phyloP scores from a whole-genome alignment of 2,113 vertebrate genomes.

The Rhombomys opimus region DNA sequence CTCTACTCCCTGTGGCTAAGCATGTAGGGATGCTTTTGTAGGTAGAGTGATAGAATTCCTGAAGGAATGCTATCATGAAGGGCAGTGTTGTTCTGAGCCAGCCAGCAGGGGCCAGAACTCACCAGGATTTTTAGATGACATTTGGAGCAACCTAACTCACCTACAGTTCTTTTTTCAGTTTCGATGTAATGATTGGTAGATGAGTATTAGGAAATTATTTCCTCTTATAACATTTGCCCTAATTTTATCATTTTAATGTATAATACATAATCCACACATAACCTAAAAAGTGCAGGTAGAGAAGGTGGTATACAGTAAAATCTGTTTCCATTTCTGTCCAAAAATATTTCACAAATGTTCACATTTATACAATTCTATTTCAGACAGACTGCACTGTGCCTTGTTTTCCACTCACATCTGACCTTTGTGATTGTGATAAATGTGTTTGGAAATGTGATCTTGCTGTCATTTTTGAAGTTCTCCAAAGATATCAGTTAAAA shows the following conservation, averaged over 20 bases:
- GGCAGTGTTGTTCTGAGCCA: too few species aligned
- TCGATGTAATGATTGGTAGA: neutral
- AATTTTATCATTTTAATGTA: neutral
- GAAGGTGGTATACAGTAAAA: neutral
- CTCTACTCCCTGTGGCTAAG: neutral
- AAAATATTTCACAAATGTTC: neutral
- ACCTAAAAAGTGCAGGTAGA: neutral
- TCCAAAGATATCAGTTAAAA: constrained; percentile 53
- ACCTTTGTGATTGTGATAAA: neutral
- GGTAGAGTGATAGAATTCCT: neutral
- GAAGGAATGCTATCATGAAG: too few species aligned
- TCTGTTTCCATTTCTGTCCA: neutral
- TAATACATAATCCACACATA: neutral
- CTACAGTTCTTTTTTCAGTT: neutral
- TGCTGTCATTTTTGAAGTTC: constrained; percentile 27
- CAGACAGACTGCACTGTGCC: neutral
- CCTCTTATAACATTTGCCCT: neutral
- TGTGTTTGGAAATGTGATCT: neutral
- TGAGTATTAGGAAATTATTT: neutral
- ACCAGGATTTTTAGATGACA: too few species aligned
- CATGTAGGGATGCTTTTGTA: rapidly evolving
- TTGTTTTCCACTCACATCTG: neutral
- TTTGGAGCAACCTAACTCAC: rapidly evolving
- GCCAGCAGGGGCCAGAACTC: neutral
- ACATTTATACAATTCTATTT: neutral